Evolutionary conservation across 2,797 vertebrate genomes (phyloP).

Genomic region (Sebastes jordani): DNA sequence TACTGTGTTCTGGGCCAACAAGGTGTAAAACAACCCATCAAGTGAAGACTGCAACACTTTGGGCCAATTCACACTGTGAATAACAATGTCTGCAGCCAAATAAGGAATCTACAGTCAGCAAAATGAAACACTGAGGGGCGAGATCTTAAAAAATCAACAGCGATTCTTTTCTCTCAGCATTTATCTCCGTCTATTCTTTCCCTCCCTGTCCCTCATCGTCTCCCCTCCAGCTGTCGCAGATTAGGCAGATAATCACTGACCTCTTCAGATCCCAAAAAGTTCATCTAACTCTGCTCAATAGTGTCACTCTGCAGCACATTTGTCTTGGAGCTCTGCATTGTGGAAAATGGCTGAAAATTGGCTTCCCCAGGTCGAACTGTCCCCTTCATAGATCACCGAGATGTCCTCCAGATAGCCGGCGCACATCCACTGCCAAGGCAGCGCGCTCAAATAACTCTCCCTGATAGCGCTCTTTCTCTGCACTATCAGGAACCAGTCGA

Average conservation of each 20-base stretch:
- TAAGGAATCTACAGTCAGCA: neutral
- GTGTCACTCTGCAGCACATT: conserved; percentile 43
- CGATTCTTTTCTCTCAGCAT: neutral
- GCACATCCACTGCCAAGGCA: conserved; percentile 57
- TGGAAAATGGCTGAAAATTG: conserved; percentile 66
- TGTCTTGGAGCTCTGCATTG: conserved; percentile 58
- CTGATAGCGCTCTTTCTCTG: conserved; percentile 67
- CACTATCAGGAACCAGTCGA: conserved; percentile 39
- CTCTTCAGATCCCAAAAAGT: conserved; percentile 36
- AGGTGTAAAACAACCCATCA: conserved; percentile 45
- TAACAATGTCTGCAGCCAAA: conserved; percentile 19
- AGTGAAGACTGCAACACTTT: conserved; percentile 6
- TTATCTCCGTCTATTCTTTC: conserved; percentile 13
- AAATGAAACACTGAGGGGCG: neutral
- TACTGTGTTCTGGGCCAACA: conserved; percentile 27
- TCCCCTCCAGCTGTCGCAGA: conserved; percentile 23
- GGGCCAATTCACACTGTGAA: conserved; percentile 19
- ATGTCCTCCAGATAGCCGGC: conserved; percentile 81
- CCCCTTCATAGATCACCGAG: conserved; percentile 79
- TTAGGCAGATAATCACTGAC: conserved; percentile 47
- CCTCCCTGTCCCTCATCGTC: conserved; percentile 1
- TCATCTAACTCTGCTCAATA: conserved; percentile 31
- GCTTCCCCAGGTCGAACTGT: conserved; percentile 61
- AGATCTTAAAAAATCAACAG: neutral
- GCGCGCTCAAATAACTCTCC: conserved; percentile 73